Conservation (phyloP, 2,888 invertebrate genomes). For the Limnephilus rhombicus region DNA sequence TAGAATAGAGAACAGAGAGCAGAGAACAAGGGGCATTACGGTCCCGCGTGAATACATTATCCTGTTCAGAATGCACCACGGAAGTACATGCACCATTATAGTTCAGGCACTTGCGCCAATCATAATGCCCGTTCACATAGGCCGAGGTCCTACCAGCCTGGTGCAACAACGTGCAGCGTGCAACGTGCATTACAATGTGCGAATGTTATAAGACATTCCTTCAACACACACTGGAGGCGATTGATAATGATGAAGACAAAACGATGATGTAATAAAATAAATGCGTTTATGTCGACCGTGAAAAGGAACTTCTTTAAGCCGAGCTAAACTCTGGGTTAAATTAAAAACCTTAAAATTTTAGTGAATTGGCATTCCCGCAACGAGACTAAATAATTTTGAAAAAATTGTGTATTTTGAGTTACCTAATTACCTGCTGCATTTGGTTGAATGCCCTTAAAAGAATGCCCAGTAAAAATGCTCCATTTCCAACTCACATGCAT, state of each 20-base stretch:
- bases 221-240: neutral
- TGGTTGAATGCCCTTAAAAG: no score
- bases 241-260: neutral
- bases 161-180: neutral
- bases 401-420: no score
- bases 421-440: no score
- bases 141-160: neutral
- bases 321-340: no score
- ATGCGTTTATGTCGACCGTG: neutral
- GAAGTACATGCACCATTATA: conserved; percentile 18
- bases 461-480: no score
- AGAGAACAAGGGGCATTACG: neutral
- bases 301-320: neutral
- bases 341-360: no score
- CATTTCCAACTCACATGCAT: no score
- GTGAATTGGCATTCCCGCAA: no score
- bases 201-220: neutral
- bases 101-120: neutral
- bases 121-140: neutral
- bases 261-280: neutral
- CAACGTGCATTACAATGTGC: neutral
- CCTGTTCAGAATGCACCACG: conserved; percentile 25
- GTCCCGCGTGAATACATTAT: neutral
- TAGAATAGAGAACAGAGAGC: neutral
- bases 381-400: no score